Base-by-base conservation (phyloP, 2,797 vertebrate species). In the Oreortyx pictus region DNA sequence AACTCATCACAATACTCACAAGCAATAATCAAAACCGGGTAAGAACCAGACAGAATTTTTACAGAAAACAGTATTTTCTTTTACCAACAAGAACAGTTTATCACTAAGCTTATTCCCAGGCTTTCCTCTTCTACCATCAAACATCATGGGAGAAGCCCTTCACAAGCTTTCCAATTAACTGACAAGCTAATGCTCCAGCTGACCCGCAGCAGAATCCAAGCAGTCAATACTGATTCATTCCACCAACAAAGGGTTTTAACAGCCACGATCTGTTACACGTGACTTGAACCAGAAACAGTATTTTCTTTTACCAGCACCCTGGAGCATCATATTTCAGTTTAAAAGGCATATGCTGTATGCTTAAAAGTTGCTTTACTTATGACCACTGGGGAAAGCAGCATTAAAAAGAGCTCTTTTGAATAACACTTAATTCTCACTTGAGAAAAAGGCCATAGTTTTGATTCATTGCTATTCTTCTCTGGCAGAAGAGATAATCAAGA, bases 221-320 rank as follows among this genome's bases (percentile, higher is more conserved):
- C 89, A 81, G 90, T 82, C 92, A 81, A 88, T 76, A 91, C 66
- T 1, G 13, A 92, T 76, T 90, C 85, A 70, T 83, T 94, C 81
- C 67, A 76, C 67, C 0, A 0, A 79, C 82, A 94, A 92, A 94
- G 35, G 66, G 50, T 37, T 93, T 92, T 90, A 94, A 88, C 43
- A 35, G 13, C 79, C 66, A 7, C 9, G 76, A 94, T 86, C 84
- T 78, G 47, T 87, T 90, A 79, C 73, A 59, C 56, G 74, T 56
- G 82, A 91, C 82, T 88, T 92, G 79, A 94, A 93, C 82, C 76
- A 94, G 67, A 93, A 95, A 92, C 11, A 88, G 61, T 54, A 76
- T 79, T 94, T 93, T 94, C 84, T 79, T 93, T 82, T 73, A 89
- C 71, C 74, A 84, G 44, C 41, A 89, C 89, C 75, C 87, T 83